Base-by-base conservation (phyloP, 2,797 vertebrate species). In the Onychomys leucogaster region DNA sequence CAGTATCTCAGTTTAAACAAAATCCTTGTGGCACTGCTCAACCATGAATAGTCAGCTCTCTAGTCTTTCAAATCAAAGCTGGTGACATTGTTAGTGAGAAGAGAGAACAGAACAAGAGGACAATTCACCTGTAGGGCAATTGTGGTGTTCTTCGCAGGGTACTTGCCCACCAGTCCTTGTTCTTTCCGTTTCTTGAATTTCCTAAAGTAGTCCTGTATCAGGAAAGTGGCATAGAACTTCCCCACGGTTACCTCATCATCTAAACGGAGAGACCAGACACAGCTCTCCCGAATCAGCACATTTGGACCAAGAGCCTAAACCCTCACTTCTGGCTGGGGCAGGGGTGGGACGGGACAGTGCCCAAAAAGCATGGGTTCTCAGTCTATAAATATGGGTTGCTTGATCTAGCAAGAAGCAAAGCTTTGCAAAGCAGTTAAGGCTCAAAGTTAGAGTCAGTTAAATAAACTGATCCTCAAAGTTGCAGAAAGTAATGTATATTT, bases 151-250 rank as follows among this genome's bases (percentile, higher is more conserved):
- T 99, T 99, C 98, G 99, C 98, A 84, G 99, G 99, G 98, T 99
- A 99, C 95, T 99, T 99, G 97, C 99, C 99, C 99, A 99, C 99
- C 99, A 99, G 99, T 99, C 99, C 99, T 99, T 99, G 99, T 99
- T 99, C 99, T 99, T 99, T 99, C 98, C 99, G 99, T 99, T 99
- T 99, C 99, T 99, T 99, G 99, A 99, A 99, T 99, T 99, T 99
- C 99, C 99, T 99, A 99, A 99, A 99, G 99, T 99, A 99, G 99
- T 99, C 99, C 99, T 99, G 99, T 99, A 99, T 99, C 99, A 99
- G 99, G 99, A 99, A 99, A 99, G 99, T 99, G 99, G 99, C 99
- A 99, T 99, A 99, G 99, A 99, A 99, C 99, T 99, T 99, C 99
- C 99, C 99, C 99, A 99, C 99, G 99, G 99, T 99, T 99, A 99